Percentiles rank a stretch among this genome's conserved stretches.
These are phyloP conservation scores for Oenanthe melanoleuca DNA, from an alignment of 2,113 vertebrate genomes.

Conservation along the genomic window DNA sequence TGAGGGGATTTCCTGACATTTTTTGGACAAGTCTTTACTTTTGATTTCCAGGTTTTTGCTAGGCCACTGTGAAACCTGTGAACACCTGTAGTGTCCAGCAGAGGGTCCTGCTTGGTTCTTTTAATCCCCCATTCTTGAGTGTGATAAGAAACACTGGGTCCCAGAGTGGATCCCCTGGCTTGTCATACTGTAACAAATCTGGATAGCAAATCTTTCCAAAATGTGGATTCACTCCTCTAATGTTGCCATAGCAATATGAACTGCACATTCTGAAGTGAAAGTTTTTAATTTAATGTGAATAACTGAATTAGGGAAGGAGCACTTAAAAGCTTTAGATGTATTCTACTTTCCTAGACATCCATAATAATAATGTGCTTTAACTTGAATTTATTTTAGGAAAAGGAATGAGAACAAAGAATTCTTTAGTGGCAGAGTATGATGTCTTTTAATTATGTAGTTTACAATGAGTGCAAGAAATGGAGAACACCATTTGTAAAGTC, in stretches of 20 bases:
- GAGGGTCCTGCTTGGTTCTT: neutral
- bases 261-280: neutral
- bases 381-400: constrained; percentile 16
- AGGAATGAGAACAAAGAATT: constrained; percentile 16
- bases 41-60: neutral
- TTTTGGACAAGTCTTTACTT: neutral
- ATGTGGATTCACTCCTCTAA: neutral
- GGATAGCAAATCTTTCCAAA: neutral
- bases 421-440: neutral
- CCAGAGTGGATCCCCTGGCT: neutral
- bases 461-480: neutral
- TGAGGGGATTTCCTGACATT: neutral
- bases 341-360: constrained; percentile 15
- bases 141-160: neutral
- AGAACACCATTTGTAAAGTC: neutral
- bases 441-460: constrained; percentile 1
- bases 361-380: neutral
- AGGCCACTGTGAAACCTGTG: neutral
- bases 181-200: neutral
- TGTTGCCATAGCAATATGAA: neutral
- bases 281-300: neutral
- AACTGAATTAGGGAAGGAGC: neutral
- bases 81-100: neutral
- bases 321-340: neutral
- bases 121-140: neutral